A percentile compares a stretch with the other conserved stretches of the same genome.
Conservation (phyloP, 2,888 invertebrate species). For the Dioctria linearis region DNA sequence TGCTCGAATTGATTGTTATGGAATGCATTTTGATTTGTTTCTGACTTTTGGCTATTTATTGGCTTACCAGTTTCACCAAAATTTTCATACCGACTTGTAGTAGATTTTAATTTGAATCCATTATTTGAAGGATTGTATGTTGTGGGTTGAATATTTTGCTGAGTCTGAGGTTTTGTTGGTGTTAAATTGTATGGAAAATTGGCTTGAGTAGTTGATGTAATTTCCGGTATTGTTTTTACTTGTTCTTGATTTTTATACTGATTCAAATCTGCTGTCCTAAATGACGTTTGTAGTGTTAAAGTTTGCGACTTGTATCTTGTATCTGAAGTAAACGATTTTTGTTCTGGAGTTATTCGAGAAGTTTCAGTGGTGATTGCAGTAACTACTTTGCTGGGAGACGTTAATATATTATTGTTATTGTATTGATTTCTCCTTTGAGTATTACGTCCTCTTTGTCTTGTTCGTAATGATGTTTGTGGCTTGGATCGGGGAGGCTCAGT, state of each 20-base stretch:
- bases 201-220: slow-evolving; percentile 58
- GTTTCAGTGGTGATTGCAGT: slow-evolving; percentile 35
- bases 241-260: slow-evolving; percentile 61
- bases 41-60: neutral
- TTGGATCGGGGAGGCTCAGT: slow-evolving; percentile 61
- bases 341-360: slow-evolving; percentile 59
- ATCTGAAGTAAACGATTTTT: slow-evolving; percentile 60
- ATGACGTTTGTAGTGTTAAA: slow-evolving; percentile 67
- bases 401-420: slow-evolving; percentile 54
- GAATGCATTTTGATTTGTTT: slow-evolving; percentile 42
- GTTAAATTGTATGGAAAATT: slow-evolving; percentile 47
- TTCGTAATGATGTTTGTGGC: slow-evolving; percentile 47
- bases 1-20: slow-evolving; percentile 55
- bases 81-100: slow-evolving; percentile 18
- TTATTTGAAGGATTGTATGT: slow-evolving; percentile 66
- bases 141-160: slow-evolving; percentile 68
- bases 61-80: slow-evolving; percentile 16
- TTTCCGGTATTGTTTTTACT: slow-evolving; percentile 60
- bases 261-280: slow-evolving; percentile 64
- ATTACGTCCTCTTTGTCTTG: slow-evolving; percentile 47
- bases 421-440: slow-evolving; percentile 16
- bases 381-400: slow-evolving; percentile 54
- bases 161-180: slow-evolving; percentile 61
- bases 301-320: slow-evolving; percentile 62
- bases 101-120: slow-evolving; percentile 19